Evolutionary conservation across 2,113 vertebrate genomes (phyloP).

Genomic region (Rhegmatorhina hoffmannsi): DNA sequence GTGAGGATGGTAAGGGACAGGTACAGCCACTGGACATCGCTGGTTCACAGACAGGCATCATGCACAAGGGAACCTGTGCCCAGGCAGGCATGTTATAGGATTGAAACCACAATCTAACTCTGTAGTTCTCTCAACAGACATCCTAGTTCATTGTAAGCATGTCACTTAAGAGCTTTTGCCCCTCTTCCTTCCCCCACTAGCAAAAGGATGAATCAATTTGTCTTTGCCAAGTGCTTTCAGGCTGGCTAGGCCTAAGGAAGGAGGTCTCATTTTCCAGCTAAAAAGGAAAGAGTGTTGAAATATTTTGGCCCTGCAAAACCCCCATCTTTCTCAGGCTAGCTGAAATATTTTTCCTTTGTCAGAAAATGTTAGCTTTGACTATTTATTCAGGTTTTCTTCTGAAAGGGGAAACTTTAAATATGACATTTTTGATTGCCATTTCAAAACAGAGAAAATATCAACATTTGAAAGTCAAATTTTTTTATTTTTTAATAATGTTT

Average conservation of each 20-base stretch:
- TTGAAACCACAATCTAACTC: fast-evolving
- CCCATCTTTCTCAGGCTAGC: not conserved
- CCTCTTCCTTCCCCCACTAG: not conserved
- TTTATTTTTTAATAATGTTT: not conserved
- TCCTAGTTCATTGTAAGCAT: fast-evolving
- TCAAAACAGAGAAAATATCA: conserved; percentile 31
- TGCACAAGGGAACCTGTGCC: fast-evolving
- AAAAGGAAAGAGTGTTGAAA: conserved; percentile 13
- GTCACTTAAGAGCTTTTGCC: not conserved
- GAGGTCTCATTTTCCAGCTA: not conserved
- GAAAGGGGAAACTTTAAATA: conserved; percentile 9
- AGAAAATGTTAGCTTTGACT: conserved; percentile 37
- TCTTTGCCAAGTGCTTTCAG: not conserved
- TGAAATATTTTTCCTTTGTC: conserved; percentile 36
- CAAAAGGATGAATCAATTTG: not conserved
- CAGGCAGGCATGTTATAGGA: fast-evolving
- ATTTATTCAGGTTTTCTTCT: conserved; percentile 32
- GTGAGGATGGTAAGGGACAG: fast-evolving
- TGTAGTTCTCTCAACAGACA: not conserved
- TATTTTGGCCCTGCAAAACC: not conserved
- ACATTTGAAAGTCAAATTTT: not conserved
- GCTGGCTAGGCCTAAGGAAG: not conserved
- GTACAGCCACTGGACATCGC: fast-evolving
- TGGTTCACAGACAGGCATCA: not conserved
- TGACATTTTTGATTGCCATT: conserved; percentile 22